Percentiles rank a stretch among this genome's conserved stretches.
phyloP scores from a whole-genome alignment of 1,140 invertebrate species.

The Rhynchophorus ferrugineus region DNA sequence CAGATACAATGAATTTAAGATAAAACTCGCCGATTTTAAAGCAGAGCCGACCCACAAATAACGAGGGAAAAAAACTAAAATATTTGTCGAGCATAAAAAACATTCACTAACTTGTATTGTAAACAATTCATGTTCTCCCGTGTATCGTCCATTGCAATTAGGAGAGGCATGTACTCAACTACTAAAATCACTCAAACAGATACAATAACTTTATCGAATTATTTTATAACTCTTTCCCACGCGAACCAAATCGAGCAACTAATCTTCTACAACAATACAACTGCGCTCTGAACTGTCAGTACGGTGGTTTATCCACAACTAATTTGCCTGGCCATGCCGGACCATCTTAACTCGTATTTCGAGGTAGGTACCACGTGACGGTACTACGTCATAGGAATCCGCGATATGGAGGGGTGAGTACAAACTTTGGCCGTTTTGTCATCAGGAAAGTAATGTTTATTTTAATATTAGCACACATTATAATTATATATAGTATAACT shows the following conservation, averaged over 20 bases:
- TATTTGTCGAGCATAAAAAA: too few species aligned
- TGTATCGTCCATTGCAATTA: constrained; percentile 11
- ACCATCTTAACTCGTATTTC: constrained; percentile 5
- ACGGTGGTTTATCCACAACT: too few species aligned
- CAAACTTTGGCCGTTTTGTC: too few species aligned
- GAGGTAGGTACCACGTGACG: neutral
- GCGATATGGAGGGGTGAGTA: too few species aligned
- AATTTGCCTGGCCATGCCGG: constrained; percentile 4
- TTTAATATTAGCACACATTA: too few species aligned
- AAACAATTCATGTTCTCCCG: constrained; percentile 28
- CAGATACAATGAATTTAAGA: neutral
- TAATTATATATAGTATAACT: too few species aligned
- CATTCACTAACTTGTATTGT: constrained; percentile 32
- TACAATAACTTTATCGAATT: constrained; percentile 34
- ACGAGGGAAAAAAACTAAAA: neutral
- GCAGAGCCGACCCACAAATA: constrained; percentile 7
- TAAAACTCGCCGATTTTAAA: too few species aligned
- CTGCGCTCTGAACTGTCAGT: too few species aligned
- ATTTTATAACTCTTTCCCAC: too few species aligned
- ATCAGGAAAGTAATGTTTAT: too few species aligned
- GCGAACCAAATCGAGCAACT: too few species aligned
- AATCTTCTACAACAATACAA: too few species aligned
- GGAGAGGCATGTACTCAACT: neutral
- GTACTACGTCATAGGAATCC: neutral
- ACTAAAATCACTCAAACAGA: constrained; percentile 1